Evolutionary conservation across 2,797 vertebrate species (phyloP).

Genomic region (Enteromius unitaeniatus): DNA sequence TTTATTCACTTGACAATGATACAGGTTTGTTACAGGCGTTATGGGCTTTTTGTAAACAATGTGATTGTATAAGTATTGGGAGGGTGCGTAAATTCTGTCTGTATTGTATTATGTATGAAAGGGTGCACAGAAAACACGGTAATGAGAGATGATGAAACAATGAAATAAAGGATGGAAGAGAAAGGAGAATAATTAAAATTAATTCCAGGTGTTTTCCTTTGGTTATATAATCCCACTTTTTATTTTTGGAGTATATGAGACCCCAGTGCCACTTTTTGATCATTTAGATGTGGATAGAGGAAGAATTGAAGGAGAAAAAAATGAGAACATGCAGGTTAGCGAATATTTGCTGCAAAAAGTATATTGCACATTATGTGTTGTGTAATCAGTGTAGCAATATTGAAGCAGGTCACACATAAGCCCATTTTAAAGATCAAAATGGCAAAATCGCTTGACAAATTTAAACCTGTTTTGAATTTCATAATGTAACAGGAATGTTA

Average conservation of each 20-base stretch:
- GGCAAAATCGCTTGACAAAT: not conserved
- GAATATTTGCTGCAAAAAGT: not conserved
- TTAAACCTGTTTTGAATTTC: not conserved
- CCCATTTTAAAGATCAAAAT: not conserved
- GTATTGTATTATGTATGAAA: slow-evolving; percentile 39
- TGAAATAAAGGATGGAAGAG: slow-evolving; percentile 12
- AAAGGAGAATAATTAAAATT: not conserved
- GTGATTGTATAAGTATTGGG: slow-evolving; percentile 42
- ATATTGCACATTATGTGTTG: not conserved
- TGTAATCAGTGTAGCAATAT: not conserved
- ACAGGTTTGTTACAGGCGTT: slow-evolving; percentile 2
- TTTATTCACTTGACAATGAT: slow-evolving; percentile 46
- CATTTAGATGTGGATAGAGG: not conserved
- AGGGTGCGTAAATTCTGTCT: slow-evolving; percentile 8
- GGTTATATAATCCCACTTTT: not conserved
- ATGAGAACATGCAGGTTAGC: not conserved
- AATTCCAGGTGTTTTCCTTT: slow-evolving; percentile 1
- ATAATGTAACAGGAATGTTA: too few species aligned
- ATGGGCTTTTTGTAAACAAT: slow-evolving; percentile 43
- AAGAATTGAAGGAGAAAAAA: not conserved
- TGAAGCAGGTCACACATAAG: not conserved
- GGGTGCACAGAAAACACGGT: slow-evolving; percentile 21
- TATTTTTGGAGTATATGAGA: not conserved
- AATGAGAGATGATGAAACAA: slow-evolving; percentile 32
- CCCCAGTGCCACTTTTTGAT: not conserved